A percentile compares a stretch with the other conserved stretches of the same genome.
Conservation (phyloP, 2,113 vertebrate genomes). For the Onychorhynchus coronatus region DNA sequence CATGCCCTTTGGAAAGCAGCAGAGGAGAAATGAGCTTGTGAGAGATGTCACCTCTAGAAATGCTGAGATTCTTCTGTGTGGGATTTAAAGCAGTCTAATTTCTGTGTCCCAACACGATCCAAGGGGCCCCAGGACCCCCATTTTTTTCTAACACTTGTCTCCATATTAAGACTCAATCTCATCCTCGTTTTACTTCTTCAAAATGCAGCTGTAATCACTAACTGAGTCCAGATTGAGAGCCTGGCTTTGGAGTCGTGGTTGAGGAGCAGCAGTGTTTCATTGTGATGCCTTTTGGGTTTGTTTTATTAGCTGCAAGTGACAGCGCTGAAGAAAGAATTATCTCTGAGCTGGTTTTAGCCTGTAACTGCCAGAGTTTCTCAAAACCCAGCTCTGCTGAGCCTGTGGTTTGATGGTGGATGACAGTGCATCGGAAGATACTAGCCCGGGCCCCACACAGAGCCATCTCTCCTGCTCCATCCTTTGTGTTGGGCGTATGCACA, state of each 20-base stretch:
- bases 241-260: background rate
- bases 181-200: background rate
- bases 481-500: background rate
- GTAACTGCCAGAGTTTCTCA: background rate
- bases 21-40: background rate
- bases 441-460: background rate
- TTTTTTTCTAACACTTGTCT: background rate
- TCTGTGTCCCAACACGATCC: background rate
- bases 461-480: constrained; percentile 26
- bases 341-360: constrained; percentile 15
- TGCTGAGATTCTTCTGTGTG: background rate
- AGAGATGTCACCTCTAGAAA: background rate
- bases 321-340: background rate
- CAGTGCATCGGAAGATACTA: constrained; percentile 65
- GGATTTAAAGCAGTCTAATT: background rate
- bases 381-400: background rate
- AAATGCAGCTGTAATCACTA: background rate
- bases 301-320: constrained; percentile 20
- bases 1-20: background rate
- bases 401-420: background rate
- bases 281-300: background rate
- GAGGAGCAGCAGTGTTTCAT: background rate
- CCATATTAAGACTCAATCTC: background rate
- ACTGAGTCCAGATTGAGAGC: background rate
- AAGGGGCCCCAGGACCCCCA: background rate